Conservation (phyloP, 2,797 vertebrate species). For the Mycteria americana region DNA sequence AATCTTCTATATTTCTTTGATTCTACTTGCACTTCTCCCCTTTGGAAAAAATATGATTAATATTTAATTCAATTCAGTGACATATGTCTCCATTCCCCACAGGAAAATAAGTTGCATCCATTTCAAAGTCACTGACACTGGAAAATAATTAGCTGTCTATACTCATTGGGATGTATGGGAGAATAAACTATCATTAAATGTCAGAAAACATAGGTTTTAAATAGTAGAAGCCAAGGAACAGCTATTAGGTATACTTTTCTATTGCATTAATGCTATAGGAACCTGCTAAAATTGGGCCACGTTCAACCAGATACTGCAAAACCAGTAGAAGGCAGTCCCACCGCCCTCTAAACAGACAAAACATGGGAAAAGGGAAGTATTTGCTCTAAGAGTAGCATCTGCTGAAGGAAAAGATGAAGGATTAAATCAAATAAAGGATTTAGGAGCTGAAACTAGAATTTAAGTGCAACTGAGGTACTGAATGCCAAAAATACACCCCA, state of each 20-base stretch:
- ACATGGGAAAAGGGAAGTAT: background rate
- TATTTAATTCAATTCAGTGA: background rate
- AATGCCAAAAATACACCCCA: background rate
- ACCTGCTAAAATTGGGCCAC: background rate
- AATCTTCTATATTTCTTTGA: background rate
- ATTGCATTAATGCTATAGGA: background rate
- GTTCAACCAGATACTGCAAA: background rate
- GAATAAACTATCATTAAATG: background rate
- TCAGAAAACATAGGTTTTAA: conserved; percentile 10
- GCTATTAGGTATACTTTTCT: background rate
- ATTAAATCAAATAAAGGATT: background rate
- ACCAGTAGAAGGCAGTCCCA: background rate
- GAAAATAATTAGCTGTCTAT: background rate
- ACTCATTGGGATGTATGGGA: background rate
- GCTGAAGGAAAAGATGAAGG: background rate
- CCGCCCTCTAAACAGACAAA: background rate
- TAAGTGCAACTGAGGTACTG: background rate
- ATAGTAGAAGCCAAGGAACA: background rate
- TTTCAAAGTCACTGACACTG: background rate
- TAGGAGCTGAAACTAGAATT: background rate
- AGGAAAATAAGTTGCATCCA: background rate
- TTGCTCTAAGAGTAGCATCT: background rate
- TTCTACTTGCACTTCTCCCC: background rate
- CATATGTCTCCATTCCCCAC: background rate
- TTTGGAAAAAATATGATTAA: background rate